phyloP scores from a whole-genome alignment of 2,888 invertebrate species.

The Steinernema carpocapsae region DNA sequence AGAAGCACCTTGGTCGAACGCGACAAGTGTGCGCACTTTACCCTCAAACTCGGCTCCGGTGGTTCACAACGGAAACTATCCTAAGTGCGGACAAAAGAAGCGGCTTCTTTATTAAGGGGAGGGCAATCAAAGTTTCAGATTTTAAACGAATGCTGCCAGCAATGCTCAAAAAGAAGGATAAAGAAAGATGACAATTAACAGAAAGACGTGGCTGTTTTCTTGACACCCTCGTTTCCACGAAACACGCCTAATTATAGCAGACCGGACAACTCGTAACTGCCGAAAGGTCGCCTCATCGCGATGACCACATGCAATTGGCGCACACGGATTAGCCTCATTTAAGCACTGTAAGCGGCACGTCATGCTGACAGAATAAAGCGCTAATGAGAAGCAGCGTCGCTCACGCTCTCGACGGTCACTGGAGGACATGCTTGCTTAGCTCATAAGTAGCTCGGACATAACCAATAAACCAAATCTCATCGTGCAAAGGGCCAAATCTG shows the following conservation, averaged over 20 bases:
- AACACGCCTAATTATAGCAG: conserved; percentile 15
- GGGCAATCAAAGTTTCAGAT: no score
- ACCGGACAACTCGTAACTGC: no score
- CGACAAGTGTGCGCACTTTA: no score
- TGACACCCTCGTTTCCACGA: background rate
- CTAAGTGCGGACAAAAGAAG: no score
- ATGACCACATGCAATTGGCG: conserved; percentile 6
- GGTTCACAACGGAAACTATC: no score
- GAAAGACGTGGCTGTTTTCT: background rate
- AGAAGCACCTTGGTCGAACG: no score
- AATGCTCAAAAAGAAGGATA: background rate
- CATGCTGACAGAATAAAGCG: conserved; percentile 23
- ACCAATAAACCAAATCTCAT: conserved; percentile 35
- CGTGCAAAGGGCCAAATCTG: conserved; percentile 33
- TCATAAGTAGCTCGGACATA: conserved; percentile 35
- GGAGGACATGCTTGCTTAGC: conserved; percentile 24
- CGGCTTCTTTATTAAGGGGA: no score
- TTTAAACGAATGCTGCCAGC: no score
- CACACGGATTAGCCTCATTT: conserved; percentile 29
- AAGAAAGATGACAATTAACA: conserved; percentile 16
- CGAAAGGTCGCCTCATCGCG: no score
- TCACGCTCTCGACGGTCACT: conserved; percentile 17
- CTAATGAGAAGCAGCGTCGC: conserved; percentile 22
- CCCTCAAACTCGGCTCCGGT: no score
- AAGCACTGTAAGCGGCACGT: conserved; percentile 16